Evolutionary conservation across 2,113 vertebrate species (phyloP).

Genomic region (Mesitornis unicolor): DNA sequence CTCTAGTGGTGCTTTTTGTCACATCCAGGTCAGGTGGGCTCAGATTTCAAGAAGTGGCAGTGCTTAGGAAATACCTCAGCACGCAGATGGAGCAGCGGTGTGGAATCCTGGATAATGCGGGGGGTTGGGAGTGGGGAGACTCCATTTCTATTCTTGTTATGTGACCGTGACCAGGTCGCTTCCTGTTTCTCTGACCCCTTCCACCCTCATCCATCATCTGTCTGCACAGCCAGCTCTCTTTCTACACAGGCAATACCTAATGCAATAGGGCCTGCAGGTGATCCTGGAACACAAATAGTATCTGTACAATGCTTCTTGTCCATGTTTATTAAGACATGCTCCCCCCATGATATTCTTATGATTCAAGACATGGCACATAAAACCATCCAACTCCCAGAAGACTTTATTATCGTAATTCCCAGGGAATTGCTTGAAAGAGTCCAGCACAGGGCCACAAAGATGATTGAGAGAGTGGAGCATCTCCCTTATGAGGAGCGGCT

Average conservation of each 20-base stretch:
- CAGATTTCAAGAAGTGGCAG: not conserved
- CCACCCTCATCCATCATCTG: not conserved
- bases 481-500: too few species aligned
- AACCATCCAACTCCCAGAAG: not conserved
- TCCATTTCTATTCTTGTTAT: not conserved
- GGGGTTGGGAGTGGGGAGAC: not conserved
- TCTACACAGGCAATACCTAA: not conserved
- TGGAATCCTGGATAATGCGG: not conserved
- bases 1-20: not conserved
- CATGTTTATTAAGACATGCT: not conserved
- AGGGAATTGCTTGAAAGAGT: too few species aligned
- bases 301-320: not conserved
- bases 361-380: not conserved
- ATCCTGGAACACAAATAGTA: not conserved
- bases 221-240: not conserved
- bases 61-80: not conserved
- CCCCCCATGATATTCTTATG: not conserved
- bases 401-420: not conserved
- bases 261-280: not conserved
- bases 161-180: not conserved
- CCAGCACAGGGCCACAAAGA: too few species aligned
- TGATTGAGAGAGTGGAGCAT: too few species aligned
- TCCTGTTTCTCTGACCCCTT: slow-evolving; percentile 23
- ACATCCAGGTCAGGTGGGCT: not conserved
- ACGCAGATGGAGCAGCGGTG: not conserved